A percentile compares a stretch with the other conserved stretches of the same genome.
phyloP scores from a whole-genome alignment of 2,113 vertebrate genomes.

The Pterocles burchelli region DNA sequence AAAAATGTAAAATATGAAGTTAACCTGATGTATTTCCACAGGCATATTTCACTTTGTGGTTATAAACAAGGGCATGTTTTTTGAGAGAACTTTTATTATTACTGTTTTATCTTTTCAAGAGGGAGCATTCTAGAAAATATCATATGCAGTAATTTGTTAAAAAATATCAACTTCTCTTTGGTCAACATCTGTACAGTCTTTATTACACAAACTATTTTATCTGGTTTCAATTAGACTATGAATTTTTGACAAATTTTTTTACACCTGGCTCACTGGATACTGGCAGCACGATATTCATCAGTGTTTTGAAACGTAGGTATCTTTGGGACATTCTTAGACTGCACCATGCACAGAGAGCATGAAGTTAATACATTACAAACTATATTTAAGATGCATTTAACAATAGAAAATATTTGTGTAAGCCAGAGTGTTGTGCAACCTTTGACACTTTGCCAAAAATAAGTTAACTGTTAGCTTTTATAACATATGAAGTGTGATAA shows the following conservation, averaged over 20 bases:
- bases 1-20: not conserved
- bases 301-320: slow-evolving; percentile 48
- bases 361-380: slow-evolving; percentile 63
- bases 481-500: slow-evolving; percentile 89
- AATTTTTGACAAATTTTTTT: slow-evolving; percentile 59
- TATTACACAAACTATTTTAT: slow-evolving; percentile 48
- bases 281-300: slow-evolving; percentile 20
- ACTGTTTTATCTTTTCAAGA: slow-evolving; percentile 27
- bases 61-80: slow-evolving; percentile 6
- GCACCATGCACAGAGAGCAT: not conserved
- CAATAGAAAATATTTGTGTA: slow-evolving; percentile 77
- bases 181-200: slow-evolving; percentile 7
- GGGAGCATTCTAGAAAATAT: slow-evolving; percentile 40
- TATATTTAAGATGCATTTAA: slow-evolving; percentile 76
- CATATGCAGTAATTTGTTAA: not conserved
- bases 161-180: not conserved
- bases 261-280: slow-evolving; percentile 47
- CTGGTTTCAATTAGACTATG: slow-evolving; percentile 66
- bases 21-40: not conserved
- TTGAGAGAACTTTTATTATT: not conserved
- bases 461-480: slow-evolving; percentile 82
- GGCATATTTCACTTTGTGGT: not conserved
- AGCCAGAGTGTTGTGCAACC: slow-evolving; percentile 76
- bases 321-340: slow-evolving; percentile 20
- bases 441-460: slow-evolving; percentile 81